These are phyloP conservation scores for Leptodactylus fallax DNA, from an alignment of 2,797 vertebrate genomes.

Conservation along the genomic window DNA sequence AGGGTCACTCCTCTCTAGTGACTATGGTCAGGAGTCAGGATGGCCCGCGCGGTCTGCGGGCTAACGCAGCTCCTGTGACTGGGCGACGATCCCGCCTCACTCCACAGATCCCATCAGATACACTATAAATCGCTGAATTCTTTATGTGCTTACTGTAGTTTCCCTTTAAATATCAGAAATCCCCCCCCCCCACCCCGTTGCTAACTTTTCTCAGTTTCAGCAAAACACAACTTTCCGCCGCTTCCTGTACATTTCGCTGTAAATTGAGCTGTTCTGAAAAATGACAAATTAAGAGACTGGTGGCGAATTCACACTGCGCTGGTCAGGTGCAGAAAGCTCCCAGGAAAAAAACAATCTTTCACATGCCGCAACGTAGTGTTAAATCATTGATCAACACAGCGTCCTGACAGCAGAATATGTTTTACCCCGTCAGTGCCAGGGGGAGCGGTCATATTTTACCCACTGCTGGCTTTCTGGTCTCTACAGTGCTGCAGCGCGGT, in stretches of 20 bases:
- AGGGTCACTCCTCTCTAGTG: too few species aligned
- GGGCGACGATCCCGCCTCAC: too few species aligned
- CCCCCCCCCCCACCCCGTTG: too few species aligned
- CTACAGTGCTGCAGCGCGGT: neutral
- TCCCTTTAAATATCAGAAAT: neutral
- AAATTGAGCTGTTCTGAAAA: slow-evolving; percentile 56
- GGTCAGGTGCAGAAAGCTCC: slow-evolving; percentile 47
- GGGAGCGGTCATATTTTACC: slow-evolving; percentile 20
- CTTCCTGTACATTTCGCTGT: neutral
- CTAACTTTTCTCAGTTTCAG: neutral
- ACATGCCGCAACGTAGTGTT: slow-evolving; percentile 10
- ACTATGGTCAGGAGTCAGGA: too few species aligned
- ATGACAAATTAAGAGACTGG: slow-evolving; percentile 42
- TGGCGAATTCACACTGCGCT: neutral
- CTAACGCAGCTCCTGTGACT: too few species aligned
- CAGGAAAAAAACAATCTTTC: slow-evolving; percentile 47
- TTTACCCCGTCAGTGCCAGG: slow-evolving; percentile 35
- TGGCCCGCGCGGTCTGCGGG: too few species aligned
- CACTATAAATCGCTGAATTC: too few species aligned
- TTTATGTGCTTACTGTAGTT: neutral
- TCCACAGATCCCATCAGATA: too few species aligned
- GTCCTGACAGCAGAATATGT: slow-evolving; percentile 46
- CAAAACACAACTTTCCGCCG: neutral
- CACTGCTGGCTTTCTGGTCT: neutral
- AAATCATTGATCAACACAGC: slow-evolving; percentile 41